phyloP scores from a whole-genome alignment of 2,888 invertebrate species.

The Caenorhabditis sp. region DNA sequence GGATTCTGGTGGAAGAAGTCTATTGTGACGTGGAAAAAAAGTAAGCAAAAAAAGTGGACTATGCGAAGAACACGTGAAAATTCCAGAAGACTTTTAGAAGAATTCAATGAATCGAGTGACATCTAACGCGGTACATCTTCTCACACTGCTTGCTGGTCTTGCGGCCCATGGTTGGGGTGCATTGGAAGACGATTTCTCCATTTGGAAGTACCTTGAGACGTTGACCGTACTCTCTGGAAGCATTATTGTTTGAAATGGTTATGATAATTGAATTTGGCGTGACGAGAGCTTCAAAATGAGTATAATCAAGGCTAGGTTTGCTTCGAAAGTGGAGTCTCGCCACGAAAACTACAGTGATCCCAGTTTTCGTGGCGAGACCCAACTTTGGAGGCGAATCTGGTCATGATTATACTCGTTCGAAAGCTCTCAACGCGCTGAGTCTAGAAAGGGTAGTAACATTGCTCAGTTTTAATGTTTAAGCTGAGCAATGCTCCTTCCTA shows the following conservation, averaged over 20 bases:
- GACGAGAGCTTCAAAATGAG: constrained; percentile 11
- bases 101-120: constrained; percentile 57
- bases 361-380: background rate
- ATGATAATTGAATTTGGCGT: constrained; percentile 1
- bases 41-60: too few relatives aligned
- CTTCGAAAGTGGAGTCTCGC: background rate
- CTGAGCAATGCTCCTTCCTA: background rate
- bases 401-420: background rate
- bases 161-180: constrained; percentile 38
- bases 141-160: constrained; percentile 43
- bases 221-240: constrained; percentile 54
- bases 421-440: background rate
- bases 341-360: constrained; percentile 3
- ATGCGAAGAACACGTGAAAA: background rate
- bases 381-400: background rate
- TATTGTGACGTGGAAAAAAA: too few relatives aligned
- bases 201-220: constrained; percentile 18
- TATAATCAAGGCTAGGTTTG: background rate
- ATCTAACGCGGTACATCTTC: constrained; percentile 63
- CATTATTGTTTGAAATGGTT: background rate
- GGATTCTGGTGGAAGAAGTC: too few relatives aligned
- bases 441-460: background rate
- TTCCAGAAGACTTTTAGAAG: too few relatives aligned
- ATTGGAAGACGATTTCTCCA: background rate
- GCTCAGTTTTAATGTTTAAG: background rate